A percentile compares a stretch with the other conserved stretches of the same genome.
phyloP scores from a whole-genome alignment of 2,113 vertebrate species.

The Gracilinanus agilis region DNA sequence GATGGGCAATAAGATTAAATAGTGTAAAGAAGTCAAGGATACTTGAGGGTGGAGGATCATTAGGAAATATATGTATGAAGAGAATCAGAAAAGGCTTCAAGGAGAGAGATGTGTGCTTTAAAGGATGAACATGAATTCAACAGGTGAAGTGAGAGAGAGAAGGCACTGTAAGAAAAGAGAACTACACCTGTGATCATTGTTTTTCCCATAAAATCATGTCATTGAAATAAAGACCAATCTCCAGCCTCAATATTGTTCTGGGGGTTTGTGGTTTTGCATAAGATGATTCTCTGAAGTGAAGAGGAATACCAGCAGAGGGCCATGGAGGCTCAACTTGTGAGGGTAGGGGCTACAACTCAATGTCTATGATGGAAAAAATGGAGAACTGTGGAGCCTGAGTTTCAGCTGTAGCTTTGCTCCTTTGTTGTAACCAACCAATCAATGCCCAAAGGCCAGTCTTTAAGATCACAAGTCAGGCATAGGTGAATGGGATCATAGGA shows the following conservation, averaged over 20 bases:
- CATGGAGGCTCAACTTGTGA: too few species aligned
- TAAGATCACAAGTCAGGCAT: too few species aligned
- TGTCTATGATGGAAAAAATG: too few species aligned
- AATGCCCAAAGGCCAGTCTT: too few species aligned
- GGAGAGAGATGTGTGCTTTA: neutral
- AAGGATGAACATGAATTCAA: neutral
- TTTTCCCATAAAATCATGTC: neutral
- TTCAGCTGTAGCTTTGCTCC: too few species aligned
- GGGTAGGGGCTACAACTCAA: too few species aligned
- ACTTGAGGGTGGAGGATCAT: neutral
- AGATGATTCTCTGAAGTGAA: too few species aligned
- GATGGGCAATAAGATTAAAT: neutral
- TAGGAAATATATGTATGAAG: neutral
- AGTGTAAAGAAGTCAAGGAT: neutral
- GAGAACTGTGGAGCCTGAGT: too few species aligned
- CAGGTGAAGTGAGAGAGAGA: neutral
- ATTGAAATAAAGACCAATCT: neutral
- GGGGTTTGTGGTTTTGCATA: too few species aligned
- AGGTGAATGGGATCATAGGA: too few species aligned
- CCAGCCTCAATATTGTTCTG: neutral
- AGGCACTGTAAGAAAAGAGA: neutral
- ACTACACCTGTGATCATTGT: neutral
- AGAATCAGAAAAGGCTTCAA: neutral
- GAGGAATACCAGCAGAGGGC: too few species aligned
- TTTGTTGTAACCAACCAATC: too few species aligned